A percentile compares a stretch with the other conserved stretches of the same genome.
Evolutionary conservation across 2,797 vertebrate genomes (phyloP).

Genomic region (Philypnodon macrostomus): DNA sequence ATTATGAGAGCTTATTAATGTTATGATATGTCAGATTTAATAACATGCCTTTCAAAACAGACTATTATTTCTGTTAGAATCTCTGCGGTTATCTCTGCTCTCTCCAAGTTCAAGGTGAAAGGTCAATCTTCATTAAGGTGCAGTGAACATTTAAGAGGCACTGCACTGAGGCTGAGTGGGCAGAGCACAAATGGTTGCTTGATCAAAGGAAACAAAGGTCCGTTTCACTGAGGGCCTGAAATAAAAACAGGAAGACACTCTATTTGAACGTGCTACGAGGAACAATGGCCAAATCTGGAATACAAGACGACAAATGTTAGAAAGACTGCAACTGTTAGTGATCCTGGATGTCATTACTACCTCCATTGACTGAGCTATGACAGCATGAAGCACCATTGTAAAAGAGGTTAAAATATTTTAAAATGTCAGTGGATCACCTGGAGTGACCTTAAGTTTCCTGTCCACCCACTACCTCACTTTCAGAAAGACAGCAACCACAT

Average conservation of each 20-base stretch:
- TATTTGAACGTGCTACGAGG: slow-evolving; percentile 42
- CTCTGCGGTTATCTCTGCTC: slow-evolving; percentile 12
- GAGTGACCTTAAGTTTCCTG: too few species aligned
- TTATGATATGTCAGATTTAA: slow-evolving; percentile 13
- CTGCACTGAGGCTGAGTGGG: slow-evolving; percentile 15
- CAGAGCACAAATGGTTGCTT: slow-evolving; percentile 30
- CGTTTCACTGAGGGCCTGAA: slow-evolving; percentile 29
- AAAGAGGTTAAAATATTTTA: too few species aligned
- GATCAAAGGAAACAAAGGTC: slow-evolving; percentile 45
- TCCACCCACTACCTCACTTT: too few species aligned
- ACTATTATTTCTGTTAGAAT: slow-evolving; percentile 21
- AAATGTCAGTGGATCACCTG: too few species aligned
- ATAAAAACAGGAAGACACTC: slow-evolving; percentile 51
- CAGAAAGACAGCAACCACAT: too few species aligned
- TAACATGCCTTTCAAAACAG: slow-evolving; percentile 1
- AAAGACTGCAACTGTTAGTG: not conserved
- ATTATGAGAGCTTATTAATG: not conserved
- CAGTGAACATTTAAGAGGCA: slow-evolving; percentile 7
- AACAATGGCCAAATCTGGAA: slow-evolving; percentile 44
- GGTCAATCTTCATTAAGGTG: slow-evolving; percentile 47
- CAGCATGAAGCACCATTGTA: not conserved
- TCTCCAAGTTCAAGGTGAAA: slow-evolving; percentile 46
- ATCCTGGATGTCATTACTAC: not conserved
- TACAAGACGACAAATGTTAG: slow-evolving; percentile 1
- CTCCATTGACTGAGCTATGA: not conserved